phyloP scores from a whole-genome alignment of 1,140 invertebrate species.

The Pseudomyrmex gracilis region DNA sequence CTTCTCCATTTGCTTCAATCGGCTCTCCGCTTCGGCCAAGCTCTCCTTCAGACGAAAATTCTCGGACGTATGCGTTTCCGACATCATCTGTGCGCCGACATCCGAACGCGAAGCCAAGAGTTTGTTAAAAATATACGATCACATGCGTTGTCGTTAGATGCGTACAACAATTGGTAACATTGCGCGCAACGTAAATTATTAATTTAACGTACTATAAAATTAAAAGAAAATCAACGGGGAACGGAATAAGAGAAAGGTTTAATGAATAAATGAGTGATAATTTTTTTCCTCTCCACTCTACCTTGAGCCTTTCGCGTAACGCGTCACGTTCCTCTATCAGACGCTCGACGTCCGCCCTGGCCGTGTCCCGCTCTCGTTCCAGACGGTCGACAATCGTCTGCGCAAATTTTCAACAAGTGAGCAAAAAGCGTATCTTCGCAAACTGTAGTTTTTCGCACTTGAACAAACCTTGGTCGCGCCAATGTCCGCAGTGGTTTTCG shows the following conservation, averaged over 20 bases:
- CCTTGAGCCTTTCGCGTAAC: slow-evolving; percentile 86
- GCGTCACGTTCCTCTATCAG: slow-evolving; percentile 86
- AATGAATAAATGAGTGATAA: no score
- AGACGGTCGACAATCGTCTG: slow-evolving; percentile 82
- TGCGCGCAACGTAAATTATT: background rate
- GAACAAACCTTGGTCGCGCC: slow-evolving; percentile 67
- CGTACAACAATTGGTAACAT: background rate
- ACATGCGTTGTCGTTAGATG: background rate
- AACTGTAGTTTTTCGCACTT: slow-evolving; percentile 23
- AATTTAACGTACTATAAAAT: background rate
- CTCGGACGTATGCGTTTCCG: slow-evolving; percentile 85
- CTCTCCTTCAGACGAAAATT: slow-evolving; percentile 79
- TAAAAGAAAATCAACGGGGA: background rate
- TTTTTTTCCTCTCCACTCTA: no score
- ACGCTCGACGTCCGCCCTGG: slow-evolving; percentile 85
- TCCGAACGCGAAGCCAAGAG: no score
- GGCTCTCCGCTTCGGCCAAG: slow-evolving; percentile 78
- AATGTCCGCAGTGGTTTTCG: slow-evolving; percentile 36
- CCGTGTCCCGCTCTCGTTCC: slow-evolving; percentile 86
- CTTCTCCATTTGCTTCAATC: slow-evolving; percentile 79
- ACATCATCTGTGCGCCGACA: slow-evolving; percentile 82
- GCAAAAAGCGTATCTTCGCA: background rate
- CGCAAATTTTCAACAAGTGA: slow-evolving; percentile 38
- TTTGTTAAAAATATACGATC: background rate
- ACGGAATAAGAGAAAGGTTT: background rate